phyloP scores from a whole-genome alignment of 2,113 vertebrate genomes.

The Camarhynchus parvulus region DNA sequence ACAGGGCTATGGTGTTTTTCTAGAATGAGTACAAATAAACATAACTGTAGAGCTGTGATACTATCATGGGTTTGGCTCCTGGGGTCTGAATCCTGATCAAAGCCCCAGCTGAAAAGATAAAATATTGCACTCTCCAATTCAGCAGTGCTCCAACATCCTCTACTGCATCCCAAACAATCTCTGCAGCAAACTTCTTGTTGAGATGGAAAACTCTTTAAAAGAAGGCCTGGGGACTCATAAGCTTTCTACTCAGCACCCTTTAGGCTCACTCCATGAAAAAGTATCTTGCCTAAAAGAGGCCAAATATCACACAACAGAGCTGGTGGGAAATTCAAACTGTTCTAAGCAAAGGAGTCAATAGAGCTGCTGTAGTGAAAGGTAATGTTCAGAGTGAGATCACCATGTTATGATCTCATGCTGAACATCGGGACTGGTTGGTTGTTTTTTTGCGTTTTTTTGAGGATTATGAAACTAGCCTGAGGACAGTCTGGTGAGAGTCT shows the following conservation, averaged over 20 bases:
- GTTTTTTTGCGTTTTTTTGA: neutral
- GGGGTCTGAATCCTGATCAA: neutral
- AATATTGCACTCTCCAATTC: neutral
- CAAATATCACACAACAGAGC: conserved; percentile 54
- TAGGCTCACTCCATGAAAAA: conserved; percentile 40
- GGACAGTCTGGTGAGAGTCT: conserved; percentile 51
- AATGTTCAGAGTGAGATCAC: conserved; percentile 63
- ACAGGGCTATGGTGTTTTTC: neutral
- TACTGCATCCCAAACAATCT: neutral
- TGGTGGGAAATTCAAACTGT: conserved; percentile 60
- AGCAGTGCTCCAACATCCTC: neutral
- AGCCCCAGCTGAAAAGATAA: conserved; percentile 10
- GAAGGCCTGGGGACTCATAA: conserved; percentile 30
- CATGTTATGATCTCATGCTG: conserved; percentile 64
- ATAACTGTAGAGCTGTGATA: conserved; percentile 8
- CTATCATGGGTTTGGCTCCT: neutral
- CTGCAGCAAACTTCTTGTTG: conserved; percentile 43
- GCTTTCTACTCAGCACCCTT: conserved; percentile 38
- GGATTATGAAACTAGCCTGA: conserved; percentile 67
- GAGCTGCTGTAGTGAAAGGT: conserved; percentile 36
- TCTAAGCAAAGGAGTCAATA: conserved; percentile 47
- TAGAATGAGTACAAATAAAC: neutral
- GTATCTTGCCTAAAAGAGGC: conserved; percentile 40
- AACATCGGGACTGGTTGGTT: conserved; percentile 26
- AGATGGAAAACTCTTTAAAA: conserved; percentile 49